Conservation (phyloP, 2,888 invertebrate species). For the Falcaria lacertinaria region DNA sequence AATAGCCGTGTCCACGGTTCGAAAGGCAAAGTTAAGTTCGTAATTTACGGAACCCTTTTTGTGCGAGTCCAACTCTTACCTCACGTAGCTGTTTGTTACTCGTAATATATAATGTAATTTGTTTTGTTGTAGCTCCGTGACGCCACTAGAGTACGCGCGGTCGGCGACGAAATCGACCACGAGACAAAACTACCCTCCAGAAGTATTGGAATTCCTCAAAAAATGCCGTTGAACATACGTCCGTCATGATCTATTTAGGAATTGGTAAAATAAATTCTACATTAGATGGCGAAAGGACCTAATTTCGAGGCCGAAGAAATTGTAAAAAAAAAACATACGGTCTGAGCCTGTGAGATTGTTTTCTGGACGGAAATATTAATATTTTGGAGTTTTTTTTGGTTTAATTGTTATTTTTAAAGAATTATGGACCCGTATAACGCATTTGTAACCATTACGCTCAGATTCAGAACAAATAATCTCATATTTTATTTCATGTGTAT, state of each 20-base stretch:
- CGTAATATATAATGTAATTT: neutral
- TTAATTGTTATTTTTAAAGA: no score
- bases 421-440: no score
- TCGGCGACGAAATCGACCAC: conserved; percentile 48
- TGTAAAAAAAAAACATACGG: neutral
- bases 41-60: no score
- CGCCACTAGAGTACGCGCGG: conserved; percentile 60
- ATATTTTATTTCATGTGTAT: no score
- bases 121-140: conserved; percentile 44
- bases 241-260: neutral
- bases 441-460: no score
- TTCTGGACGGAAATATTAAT: no score
- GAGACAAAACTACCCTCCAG: conserved; percentile 49
- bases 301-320: neutral
- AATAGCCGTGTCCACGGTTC: no score
- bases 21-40: no score
- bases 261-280: neutral
- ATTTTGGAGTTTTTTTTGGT: no score
- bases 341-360: neutral
- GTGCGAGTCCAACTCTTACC: no score
- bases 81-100: no score
- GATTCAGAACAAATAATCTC: no score
- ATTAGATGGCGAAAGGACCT: neutral
- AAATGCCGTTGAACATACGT: conserved; percentile 51
- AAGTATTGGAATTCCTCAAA: conserved; percentile 64